A percentile compares a stretch with the other conserved stretches of the same genome.
These are phyloP conservation scores for Drosophila orosa DNA, from an alignment of 1,140 invertebrate genomes.

Conservation along the genomic window DNA sequence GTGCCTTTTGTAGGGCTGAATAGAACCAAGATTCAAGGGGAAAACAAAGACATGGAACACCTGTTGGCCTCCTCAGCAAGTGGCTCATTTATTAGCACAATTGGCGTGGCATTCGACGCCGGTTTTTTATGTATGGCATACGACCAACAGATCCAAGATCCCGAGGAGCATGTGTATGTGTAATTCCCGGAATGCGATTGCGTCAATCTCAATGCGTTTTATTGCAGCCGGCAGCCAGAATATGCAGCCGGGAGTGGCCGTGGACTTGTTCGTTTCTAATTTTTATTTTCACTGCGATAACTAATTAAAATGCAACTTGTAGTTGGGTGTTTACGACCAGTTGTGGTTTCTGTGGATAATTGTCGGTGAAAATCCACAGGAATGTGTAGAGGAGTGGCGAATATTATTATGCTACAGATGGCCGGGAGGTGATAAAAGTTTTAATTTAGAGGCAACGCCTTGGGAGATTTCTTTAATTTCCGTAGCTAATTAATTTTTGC, in stretches of 20 bases:
- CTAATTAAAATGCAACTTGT: conserved; percentile 62
- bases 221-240: conserved; percentile 35
- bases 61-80: conserved; percentile 64
- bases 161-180: conserved; percentile 25
- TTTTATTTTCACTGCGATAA: conserved; percentile 23
- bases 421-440: conserved; percentile 26
- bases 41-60: conserved; percentile 52
- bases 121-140: conserved; percentile 21
- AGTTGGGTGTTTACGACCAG: conserved; percentile 48
- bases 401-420: conserved; percentile 15
- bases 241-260: conserved; percentile 19
- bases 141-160: conserved; percentile 10
- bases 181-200: conserved; percentile 62
- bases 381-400: conserved; percentile 22
- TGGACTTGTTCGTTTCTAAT: conserved; percentile 23
- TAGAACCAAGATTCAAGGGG: conserved; percentile 4
- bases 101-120: conserved; percentile 52
- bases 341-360: conserved; percentile 25
- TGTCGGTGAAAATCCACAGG: conserved; percentile 23
- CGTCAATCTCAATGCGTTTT: conserved; percentile 59
- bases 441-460: conserved; percentile 9
- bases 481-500: conserved; percentile 42
- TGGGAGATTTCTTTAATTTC: conserved; percentile 14
- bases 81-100: conserved; percentile 64
- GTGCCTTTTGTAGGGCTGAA: conserved; percentile 32